A percentile compares a stretch with the other conserved stretches of the same genome.
Evolutionary conservation across 2,888 invertebrate species (phyloP).

Genomic region (Acrobasis suavella): DNA sequence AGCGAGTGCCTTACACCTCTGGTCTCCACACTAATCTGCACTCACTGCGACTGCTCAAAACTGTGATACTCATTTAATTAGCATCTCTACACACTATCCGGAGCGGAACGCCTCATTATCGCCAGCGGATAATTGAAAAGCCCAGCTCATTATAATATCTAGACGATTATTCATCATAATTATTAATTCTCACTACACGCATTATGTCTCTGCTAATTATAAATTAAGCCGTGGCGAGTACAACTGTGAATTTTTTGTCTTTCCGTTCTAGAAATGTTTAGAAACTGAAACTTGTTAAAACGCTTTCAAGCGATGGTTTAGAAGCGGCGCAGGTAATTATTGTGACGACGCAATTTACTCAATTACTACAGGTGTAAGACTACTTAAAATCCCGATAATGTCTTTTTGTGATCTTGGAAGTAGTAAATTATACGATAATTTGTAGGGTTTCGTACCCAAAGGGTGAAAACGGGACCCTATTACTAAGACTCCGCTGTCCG

Average conservation of each 20-base stretch:
- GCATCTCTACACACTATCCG: constrained; percentile 29
- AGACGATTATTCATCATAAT: constrained; percentile 52
- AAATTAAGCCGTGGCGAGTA: constrained; percentile 23
- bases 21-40: constrained; percentile 7
- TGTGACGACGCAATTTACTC: too few species aligned
- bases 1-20: too few species aligned
- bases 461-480: too few species aligned
- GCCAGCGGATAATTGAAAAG: constrained; percentile 52
- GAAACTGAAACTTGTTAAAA: background rate
- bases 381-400: too few species aligned
- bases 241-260: constrained; percentile 20
- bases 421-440: too few species aligned
- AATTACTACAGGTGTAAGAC: too few species aligned
- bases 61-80: constrained; percentile 30
- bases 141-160: constrained; percentile 60
- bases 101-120: constrained; percentile 47
- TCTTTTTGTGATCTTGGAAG: too few species aligned
- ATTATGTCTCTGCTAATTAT: constrained; percentile 42
- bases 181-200: constrained; percentile 42
- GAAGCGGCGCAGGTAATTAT: background rate
- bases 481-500: too few species aligned
- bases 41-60: background rate
- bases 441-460: too few species aligned
- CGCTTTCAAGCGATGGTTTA: background rate
- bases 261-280: background rate